Conservation (phyloP, 2,113 vertebrate genomes). For the Lynx canadensis region DNA sequence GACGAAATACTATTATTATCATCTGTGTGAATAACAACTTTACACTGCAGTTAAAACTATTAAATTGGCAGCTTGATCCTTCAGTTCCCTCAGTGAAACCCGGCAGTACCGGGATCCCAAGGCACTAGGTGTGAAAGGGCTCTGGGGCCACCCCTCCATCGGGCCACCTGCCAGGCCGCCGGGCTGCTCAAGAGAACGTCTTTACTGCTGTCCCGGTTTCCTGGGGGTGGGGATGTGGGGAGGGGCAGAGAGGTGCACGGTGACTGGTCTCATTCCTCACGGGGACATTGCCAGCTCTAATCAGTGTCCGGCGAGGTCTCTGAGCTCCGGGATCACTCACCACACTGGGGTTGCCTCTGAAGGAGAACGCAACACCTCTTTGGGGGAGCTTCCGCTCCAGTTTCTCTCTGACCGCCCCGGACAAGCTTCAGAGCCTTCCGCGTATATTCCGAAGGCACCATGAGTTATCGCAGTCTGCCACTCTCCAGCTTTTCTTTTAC, state of each 20-base stretch:
- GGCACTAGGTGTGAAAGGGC: fast-evolving
- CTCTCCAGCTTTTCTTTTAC: not conserved
- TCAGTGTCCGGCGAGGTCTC: not conserved
- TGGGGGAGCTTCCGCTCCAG: not conserved
- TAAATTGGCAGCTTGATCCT: not conserved
- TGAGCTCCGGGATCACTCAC: not conserved
- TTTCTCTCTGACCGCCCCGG: not conserved
- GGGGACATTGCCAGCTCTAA: not conserved
- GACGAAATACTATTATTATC: not conserved
- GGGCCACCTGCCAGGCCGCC: not conserved
- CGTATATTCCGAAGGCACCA: not conserved
- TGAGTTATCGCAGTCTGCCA: not conserved
- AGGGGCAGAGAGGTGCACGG: not conserved
- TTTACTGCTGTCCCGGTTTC: not conserved
- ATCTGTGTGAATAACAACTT: not conserved
- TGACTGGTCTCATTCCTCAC: not conserved
- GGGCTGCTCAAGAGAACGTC: not conserved
- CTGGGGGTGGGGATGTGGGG: not conserved
- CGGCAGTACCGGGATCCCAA: too few species aligned
- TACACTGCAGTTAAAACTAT: not conserved
- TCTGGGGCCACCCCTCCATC: fast-evolving
- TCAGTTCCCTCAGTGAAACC: not conserved
- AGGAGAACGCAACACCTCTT: not conserved
- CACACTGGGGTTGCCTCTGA: not conserved
- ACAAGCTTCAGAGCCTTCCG: not conserved